A percentile compares a stretch with the other conserved stretches of the same genome.
These are phyloP conservation scores for Marronus borbonicus DNA, from an alignment of 2,888 invertebrate species.

Conservation along the genomic window DNA sequence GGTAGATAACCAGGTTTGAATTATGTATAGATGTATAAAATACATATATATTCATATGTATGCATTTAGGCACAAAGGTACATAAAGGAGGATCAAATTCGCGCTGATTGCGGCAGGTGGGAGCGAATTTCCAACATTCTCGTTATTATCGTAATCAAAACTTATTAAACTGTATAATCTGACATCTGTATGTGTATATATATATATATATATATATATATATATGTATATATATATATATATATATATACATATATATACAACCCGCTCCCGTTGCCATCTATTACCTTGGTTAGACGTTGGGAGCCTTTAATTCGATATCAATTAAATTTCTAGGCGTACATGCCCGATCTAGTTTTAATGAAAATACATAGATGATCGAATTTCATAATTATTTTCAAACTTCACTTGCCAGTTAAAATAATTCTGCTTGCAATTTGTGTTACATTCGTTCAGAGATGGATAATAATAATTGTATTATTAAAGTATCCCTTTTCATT, in stretches of 20 bases:
- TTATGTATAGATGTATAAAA: no score
- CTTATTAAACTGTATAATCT: constrained; percentile 12
- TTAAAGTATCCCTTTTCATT: no score
- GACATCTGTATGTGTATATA: no score
- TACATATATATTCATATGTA: no score
- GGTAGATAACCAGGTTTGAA: no score
- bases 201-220: neutral
- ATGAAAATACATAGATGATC: no score
- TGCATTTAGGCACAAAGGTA: neutral
- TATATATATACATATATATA: neutral
- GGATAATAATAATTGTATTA: no score
- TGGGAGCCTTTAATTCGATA: neutral
- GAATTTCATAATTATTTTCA: no score
- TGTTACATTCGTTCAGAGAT: neutral
- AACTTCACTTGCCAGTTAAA: neutral
- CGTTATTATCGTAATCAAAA: constrained; percentile 12
- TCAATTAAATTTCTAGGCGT: neutral
- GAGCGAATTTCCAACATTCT: neutral
- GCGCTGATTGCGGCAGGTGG: neutral
- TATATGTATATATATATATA: no score
- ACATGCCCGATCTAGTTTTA: neutral
- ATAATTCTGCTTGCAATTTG: neutral
- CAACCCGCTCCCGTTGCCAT: neutral
- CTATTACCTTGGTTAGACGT: constrained; percentile 19
- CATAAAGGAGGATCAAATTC: neutral